Conservation (phyloP, 2,797 vertebrate genomes). For the Heliangelus exortis region DNA sequence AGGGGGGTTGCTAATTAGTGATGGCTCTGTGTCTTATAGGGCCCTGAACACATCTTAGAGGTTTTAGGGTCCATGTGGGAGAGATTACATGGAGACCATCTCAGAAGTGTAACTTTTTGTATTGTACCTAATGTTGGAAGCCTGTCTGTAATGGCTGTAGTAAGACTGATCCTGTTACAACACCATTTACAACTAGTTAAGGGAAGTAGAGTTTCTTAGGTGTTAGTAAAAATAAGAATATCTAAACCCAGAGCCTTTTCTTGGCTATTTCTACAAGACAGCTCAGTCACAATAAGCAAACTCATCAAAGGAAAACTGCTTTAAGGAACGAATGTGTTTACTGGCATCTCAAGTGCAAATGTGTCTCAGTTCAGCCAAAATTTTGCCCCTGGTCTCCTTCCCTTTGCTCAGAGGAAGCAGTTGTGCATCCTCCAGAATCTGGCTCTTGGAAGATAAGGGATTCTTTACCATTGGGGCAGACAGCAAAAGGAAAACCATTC, state of each 20-base stretch:
- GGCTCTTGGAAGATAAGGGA: neutral
- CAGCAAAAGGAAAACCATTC: conserved; percentile 12
- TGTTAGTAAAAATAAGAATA: neutral
- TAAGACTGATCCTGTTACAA: neutral
- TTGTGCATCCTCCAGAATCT: neutral
- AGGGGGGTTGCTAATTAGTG: conserved; percentile 65
- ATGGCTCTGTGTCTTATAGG: conserved; percentile 37
- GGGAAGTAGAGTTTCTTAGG: neutral
- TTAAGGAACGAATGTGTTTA: neutral
- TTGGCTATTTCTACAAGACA: neutral
- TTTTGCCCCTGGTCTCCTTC: neutral
- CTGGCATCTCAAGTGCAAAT: neutral
- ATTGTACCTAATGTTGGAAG: neutral
- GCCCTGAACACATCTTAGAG: conserved; percentile 19
- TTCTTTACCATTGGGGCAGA: neutral
- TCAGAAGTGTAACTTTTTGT: conserved; percentile 2
- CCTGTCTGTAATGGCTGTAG: neutral
- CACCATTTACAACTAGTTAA: neutral
- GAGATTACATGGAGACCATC: conserved; percentile 15
- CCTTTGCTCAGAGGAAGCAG: neutral
- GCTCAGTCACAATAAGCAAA: neutral
- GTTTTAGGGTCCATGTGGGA: conserved; percentile 46
- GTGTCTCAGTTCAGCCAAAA: neutral
- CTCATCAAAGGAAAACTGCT: neutral
- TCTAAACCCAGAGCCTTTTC: neutral